These are phyloP conservation scores for Gyrodactylus salaris DNA, from an alignment of 1,140 invertebrate species.

Conservation along the genomic window DNA sequence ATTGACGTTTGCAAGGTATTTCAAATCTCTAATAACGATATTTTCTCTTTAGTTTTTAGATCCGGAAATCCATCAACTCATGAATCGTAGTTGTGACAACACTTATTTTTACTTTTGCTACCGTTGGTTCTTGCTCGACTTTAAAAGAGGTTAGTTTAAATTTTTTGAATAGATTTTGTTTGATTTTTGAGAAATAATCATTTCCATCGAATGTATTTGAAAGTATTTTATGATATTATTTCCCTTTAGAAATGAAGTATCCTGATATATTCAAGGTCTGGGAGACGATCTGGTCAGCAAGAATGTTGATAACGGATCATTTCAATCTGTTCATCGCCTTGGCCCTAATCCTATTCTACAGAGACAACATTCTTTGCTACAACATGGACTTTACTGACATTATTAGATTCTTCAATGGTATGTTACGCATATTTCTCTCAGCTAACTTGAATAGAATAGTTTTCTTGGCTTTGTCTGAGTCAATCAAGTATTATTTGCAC, in stretches of 20 bases:
- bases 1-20: too few species aligned
- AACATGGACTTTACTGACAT: conserved; percentile 87
- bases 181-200: conserved; percentile 5
- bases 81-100: conserved; percentile 69
- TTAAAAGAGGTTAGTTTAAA: conserved; percentile 32
- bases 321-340: conserved; percentile 70
- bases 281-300: conserved; percentile 78
- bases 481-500: too few species aligned
- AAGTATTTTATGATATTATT: too few species aligned
- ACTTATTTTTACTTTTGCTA: conserved; percentile 91
- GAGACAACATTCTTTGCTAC: conserved; percentile 65
- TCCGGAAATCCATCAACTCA: conserved; percentile 58
- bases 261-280: conserved; percentile 62
- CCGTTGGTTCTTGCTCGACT: conserved; percentile 48
- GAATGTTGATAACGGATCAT: conserved; percentile 42
- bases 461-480: too few species aligned
- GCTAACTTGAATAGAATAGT: too few species aligned
- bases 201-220: too few species aligned
- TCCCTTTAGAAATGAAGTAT: conserved; percentile 46
- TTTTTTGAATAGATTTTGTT: conserved; percentile 7
- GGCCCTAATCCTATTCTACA: conserved; percentile 53
- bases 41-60: conserved; percentile 43
- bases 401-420: conserved; percentile 84
- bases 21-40: too few species aligned
- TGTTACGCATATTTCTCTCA: too few species aligned